Conservation (phyloP, 35 echinoderm and acorn worm species). For the Acanthaster planci region DNA sequence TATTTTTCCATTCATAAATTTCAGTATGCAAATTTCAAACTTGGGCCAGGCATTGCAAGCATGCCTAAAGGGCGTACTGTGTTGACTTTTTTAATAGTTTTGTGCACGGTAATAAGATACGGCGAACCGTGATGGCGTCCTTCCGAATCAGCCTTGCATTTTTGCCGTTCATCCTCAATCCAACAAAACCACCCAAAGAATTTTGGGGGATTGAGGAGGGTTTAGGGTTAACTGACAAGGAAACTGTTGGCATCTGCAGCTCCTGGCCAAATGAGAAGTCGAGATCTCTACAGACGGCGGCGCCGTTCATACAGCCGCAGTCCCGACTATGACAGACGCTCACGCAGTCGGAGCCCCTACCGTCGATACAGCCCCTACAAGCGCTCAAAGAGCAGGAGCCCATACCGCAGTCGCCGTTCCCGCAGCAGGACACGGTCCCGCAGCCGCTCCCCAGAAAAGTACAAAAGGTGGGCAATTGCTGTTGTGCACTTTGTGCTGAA, state of each 20-base stretch:
- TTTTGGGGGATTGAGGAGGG: no score
- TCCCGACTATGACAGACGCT: conserved; percentile 2
- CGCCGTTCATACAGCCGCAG: conserved; percentile 24
- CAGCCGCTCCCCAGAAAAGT: conserved; percentile 3
- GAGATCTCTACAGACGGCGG: conserved; percentile 16
- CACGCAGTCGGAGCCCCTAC: conserved; percentile 46
- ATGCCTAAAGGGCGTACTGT: no score
- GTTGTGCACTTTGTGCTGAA: neutral
- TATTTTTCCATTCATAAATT: no score
- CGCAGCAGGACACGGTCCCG: conserved; percentile 29
- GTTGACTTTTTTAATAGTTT: no score
- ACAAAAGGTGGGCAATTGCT: neutral
- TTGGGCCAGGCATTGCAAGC: no score
- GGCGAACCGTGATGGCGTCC: no score
- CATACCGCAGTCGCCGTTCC: conserved; percentile 30
- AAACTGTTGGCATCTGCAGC: no score
- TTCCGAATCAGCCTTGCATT: no score
- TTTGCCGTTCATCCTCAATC: neutral
- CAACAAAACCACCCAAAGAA: neutral
- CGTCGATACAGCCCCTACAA: conserved; percentile 31
- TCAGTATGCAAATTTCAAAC: no score
- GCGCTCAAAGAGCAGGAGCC: conserved; percentile 21
- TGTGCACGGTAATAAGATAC: no score
- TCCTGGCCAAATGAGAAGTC: conserved; percentile 61
- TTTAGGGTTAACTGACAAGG: no score